Conservation (phyloP, 2,888 invertebrate species). For the Anorthoa munda region DNA sequence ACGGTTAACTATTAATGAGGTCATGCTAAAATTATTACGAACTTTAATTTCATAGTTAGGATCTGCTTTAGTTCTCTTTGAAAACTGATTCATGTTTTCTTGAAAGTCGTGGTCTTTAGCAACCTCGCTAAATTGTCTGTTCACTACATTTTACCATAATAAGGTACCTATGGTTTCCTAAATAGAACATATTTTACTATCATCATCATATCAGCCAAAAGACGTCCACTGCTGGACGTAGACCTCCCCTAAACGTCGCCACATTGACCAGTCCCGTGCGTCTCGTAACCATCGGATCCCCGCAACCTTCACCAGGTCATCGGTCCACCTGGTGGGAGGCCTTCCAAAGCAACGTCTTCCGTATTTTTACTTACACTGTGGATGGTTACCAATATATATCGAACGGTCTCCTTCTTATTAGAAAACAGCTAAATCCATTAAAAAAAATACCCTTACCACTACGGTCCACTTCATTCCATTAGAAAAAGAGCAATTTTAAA, state of each 20-base stretch:
- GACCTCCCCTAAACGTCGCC: too few relatives aligned
- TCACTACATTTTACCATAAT: background rate
- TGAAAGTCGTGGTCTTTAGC: background rate
- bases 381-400: background rate
- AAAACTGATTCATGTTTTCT: background rate
- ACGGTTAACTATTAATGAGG: background rate
- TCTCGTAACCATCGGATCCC: too few relatives aligned
- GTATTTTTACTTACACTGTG: too few relatives aligned
- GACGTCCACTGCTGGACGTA: too few relatives aligned
- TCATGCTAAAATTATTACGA: background rate
- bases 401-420: background rate
- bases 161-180: background rate
- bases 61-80: background rate
- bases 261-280: too few relatives aligned
- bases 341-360: too few relatives aligned
- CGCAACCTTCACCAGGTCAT: too few relatives aligned
- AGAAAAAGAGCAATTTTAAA: conserved; percentile 50
- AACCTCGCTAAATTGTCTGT: background rate
- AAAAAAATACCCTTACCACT: conserved; percentile 4
- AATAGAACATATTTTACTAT: too few relatives aligned
- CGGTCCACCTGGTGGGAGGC: too few relatives aligned
- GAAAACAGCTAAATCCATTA: background rate
- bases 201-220: too few relatives aligned
- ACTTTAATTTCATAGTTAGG: background rate
- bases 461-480: background rate